Evolutionary conservation across 1,140 invertebrate species (phyloP).

Genomic region (Thaumetopoea pityocampa): DNA sequence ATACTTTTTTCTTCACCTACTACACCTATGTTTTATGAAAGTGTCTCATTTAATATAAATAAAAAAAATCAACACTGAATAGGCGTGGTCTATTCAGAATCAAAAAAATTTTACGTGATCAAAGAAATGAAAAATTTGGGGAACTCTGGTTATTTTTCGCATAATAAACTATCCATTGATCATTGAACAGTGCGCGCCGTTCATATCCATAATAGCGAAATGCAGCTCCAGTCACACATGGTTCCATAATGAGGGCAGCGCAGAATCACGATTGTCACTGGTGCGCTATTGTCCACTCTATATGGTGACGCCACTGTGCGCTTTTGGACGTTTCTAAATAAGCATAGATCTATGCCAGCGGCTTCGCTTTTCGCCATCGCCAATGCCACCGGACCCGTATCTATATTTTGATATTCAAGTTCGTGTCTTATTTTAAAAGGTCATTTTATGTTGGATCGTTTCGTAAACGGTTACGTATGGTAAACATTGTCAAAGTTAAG

Average conservation of each 20-base stretch:
- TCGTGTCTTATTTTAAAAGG: conserved; percentile 17
- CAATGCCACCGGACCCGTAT: conserved; percentile 30
- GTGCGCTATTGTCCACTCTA: conserved; percentile 69
- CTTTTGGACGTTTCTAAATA: conserved; percentile 68
- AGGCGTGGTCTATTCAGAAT: too few species aligned
- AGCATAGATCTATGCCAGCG: conserved; percentile 66
- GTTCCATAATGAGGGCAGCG: conserved; percentile 56
- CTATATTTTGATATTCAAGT: background rate
- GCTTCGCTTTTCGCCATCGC: conserved; percentile 46
- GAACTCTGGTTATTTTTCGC: too few species aligned
- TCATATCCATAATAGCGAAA: conserved; percentile 22
- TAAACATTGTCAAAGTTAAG: conserved; percentile 71
- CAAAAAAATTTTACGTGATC: too few species aligned
- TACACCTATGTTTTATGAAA: too few species aligned
- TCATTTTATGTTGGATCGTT: conserved; percentile 32
- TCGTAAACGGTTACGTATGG: conserved; percentile 62
- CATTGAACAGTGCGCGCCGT: conserved; percentile 16
- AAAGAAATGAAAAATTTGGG: too few species aligned
- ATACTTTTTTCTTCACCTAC: too few species aligned
- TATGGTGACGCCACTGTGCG: conserved; percentile 57
- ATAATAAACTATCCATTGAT: conserved; percentile 14
- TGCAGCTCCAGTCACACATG: conserved; percentile 37
- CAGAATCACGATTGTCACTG: conserved; percentile 60
- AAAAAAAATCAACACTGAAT: too few species aligned
- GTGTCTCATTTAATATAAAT: too few species aligned